phyloP scores from a whole-genome alignment of 2,113 vertebrate species.

The Nibea albiflora region DNA sequence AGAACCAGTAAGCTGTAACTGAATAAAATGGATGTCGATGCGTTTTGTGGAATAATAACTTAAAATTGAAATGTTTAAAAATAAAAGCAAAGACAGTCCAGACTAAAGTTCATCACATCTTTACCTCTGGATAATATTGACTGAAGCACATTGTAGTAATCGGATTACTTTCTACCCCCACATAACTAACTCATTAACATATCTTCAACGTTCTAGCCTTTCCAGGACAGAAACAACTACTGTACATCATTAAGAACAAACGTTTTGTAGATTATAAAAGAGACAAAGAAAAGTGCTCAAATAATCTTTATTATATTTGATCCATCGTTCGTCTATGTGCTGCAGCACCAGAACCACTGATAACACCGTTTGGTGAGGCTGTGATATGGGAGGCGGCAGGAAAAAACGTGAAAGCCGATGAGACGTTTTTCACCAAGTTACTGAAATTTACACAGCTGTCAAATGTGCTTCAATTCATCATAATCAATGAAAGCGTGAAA shows the following conservation, averaged over 20 bases:
- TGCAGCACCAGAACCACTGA: constrained; percentile 14
- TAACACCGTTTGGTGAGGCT: constrained; percentile 12
- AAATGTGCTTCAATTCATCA: background rate
- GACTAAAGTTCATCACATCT: background rate
- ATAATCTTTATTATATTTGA: constrained; percentile 58
- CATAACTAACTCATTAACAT: background rate
- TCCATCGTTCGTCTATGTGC: constrained; percentile 23
- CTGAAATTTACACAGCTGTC: background rate
- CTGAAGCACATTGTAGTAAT: background rate
- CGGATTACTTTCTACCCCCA: background rate
- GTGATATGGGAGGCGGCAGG: background rate
- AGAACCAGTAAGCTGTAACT: too few relatives aligned
- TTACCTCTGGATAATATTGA: background rate
- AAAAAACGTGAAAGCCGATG: background rate
- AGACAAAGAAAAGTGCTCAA: constrained; percentile 19
- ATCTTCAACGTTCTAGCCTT: background rate
- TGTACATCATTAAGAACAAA: background rate
- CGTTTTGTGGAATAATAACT: too few relatives aligned
- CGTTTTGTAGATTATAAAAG: background rate
- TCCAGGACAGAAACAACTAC: background rate
- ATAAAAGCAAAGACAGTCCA: background rate
- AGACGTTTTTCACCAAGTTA: background rate
- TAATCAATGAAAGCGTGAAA: background rate
- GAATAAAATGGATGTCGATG: too few relatives aligned
- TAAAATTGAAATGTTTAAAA: too few relatives aligned